Percentiles rank a stretch among this genome's conserved stretches.
Evolutionary conservation across 2,113 vertebrate genomes (phyloP).

Genomic region (Silurus asotus): DNA sequence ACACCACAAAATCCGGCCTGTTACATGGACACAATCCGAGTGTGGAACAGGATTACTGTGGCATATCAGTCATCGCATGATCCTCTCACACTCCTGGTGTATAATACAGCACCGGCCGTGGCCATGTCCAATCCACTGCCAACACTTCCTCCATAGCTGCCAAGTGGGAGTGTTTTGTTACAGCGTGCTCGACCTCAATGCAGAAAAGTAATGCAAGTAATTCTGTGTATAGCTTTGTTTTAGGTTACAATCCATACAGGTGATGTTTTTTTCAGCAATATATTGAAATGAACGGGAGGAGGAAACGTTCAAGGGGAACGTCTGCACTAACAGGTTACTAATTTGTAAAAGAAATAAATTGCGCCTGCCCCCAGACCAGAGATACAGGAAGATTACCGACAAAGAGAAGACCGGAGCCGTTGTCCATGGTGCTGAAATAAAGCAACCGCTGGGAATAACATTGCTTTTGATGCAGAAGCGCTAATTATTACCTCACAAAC

Average conservation of each 20-base stretch:
- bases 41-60: conserved; percentile 33
- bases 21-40: conserved; percentile 27
- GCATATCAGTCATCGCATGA: not conserved
- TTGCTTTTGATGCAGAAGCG: too few species aligned
- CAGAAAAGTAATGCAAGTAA: not conserved
- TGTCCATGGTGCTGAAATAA: too few species aligned
- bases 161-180: not conserved
- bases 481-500: too few species aligned
- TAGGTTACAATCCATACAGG: too few species aligned
- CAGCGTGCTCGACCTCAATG: not conserved
- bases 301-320: not conserved
- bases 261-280: not conserved
- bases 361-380: not conserved
- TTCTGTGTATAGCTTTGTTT: not conserved
- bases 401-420: too few species aligned
- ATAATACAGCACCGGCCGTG: not conserved
- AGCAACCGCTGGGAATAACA: too few species aligned
- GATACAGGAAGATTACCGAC: too few species aligned
- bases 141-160: not conserved
- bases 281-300: too few species aligned
- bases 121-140: not conserved
- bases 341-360: not conserved
- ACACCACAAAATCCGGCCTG: conserved; percentile 15
- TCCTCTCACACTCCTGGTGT: not conserved
- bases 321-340: not conserved